Evolutionary conservation across 2,797 vertebrate genomes (phyloP), one percentile per base, ranked within the genome.

Genomic region (Crenichthys baileyi): DNA sequence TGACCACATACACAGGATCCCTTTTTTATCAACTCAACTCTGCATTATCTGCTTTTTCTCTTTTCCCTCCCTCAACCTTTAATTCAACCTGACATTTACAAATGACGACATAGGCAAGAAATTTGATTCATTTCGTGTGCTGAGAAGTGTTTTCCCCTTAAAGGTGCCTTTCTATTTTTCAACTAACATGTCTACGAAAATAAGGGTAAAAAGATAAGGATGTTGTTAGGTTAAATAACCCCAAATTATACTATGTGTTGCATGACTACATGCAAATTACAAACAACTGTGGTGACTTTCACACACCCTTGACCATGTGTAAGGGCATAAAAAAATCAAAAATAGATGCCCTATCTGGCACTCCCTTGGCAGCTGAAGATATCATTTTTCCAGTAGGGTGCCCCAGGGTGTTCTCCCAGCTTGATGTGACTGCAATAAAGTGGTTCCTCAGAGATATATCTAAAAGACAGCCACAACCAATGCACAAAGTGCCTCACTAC

Each of bases 1-100:
- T 60, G 58, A 87, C 84, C 46, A 61, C 79, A 73, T 29, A 65
- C 51, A 70, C 4, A 72, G 70, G 50, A 50, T 39, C 55, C 65
- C 16, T 67, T 12, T 11, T 26, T 22, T 77, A 72, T 50, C 75
- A 71, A 80, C 84, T 76, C 73, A 2, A 36, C 68, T 86, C 67
- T 78, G 70, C 51, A 50, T 83, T 86, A 67, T 58, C 83, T 80
- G 70, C 75, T 75, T 39, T 70, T 72, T 78, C 73, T 76, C 78
- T 53, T 36, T 56, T 56, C 12, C 9, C 36, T 78, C 73, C 78
- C 76, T 79, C 81, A 83, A 36, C 79, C 46, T 65, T 74, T 22
- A 2, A 81, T 61, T 79, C 83, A 79, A 36, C 5, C 71, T 70
- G 84, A 84, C 88, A 82, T 70, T 20, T 11, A 77, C 76, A 79